These are phyloP conservation scores for Aphelinus atriplicis DNA, from an alignment of 1,140 invertebrate genomes.

Conservation along the genomic window DNA sequence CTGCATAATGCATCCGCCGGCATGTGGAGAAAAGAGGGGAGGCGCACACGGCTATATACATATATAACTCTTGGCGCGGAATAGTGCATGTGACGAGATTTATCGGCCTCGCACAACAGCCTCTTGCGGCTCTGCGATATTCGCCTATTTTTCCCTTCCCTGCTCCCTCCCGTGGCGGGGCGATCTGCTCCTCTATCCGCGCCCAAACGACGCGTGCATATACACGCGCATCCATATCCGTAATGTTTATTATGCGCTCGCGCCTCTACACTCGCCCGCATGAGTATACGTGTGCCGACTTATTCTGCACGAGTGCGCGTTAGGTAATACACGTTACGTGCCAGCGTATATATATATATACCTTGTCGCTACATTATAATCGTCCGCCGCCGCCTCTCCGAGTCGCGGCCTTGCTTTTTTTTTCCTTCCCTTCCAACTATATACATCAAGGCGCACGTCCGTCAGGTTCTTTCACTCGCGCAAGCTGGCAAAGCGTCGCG, in stretches of 20 bases:
- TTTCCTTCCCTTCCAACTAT: too few species aligned
- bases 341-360: background rate
- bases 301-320: slow-evolving; percentile 5
- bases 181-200: too few species aligned
- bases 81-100: slow-evolving; percentile 1
- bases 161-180: background rate
- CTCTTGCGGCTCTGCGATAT: background rate
- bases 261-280: too few species aligned
- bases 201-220: background rate
- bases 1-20: background rate
- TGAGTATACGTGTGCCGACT: background rate
- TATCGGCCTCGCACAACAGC: slow-evolving; percentile 4
- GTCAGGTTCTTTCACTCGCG: too few species aligned
- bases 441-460: too few species aligned
- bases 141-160: background rate
- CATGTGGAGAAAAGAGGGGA: too few species aligned
- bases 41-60: too few species aligned
- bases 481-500: too few species aligned
- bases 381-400: background rate
- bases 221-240: slow-evolving; percentile 17
- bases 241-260: slow-evolving; percentile 19
- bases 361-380: slow-evolving; percentile 27
- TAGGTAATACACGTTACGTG: slow-evolving; percentile 25
- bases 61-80: background rate
- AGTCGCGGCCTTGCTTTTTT: too few species aligned